Evolutionary conservation across 2,888 invertebrate genomes (phyloP).

Genomic region (Ennomos erosarius): DNA sequence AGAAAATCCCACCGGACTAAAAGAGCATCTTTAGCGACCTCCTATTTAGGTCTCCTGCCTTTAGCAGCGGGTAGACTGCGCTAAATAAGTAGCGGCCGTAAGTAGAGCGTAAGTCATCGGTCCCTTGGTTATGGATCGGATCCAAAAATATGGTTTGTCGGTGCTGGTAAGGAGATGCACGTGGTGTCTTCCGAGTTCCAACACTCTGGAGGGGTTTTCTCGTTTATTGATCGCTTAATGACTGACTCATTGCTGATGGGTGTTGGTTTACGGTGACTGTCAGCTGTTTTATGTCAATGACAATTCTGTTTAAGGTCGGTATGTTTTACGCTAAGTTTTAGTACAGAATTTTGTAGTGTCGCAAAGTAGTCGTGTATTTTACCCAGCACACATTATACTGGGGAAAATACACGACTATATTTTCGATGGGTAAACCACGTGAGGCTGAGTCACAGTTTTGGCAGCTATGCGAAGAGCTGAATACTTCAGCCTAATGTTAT

Average conservation of each 20-base stretch:
- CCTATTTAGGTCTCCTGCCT: constrained; percentile 65
- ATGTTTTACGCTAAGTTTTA: no score
- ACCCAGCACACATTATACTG: no score
- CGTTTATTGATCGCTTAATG: constrained; percentile 40
- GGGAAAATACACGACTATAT: no score
- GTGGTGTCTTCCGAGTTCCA: constrained; percentile 59
- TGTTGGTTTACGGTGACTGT: constrained; percentile 9
- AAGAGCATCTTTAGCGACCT: constrained; percentile 65
- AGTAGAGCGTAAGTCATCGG: constrained; percentile 60
- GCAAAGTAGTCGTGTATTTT: no score
- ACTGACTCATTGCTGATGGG: constrained; percentile 22
- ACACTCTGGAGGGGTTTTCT: constrained; percentile 53
- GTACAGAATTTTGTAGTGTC: no score
- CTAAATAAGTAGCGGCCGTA: constrained; percentile 64
- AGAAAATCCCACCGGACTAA: constrained; percentile 63
- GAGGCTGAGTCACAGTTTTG: no score
- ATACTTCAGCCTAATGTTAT: no score
- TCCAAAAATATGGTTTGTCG: constrained; percentile 76
- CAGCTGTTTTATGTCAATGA: constrained; percentile 7
- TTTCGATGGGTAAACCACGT: no score
- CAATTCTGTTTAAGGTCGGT: no score
- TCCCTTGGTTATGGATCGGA: constrained; percentile 72
- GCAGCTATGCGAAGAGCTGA: no score
- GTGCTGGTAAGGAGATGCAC: constrained; percentile 70
- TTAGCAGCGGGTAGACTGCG: constrained; percentile 52